These are phyloP conservation scores for Pycnonotus jocosus DNA, from an alignment of 2,113 vertebrate genomes.

Conservation along the genomic window DNA sequence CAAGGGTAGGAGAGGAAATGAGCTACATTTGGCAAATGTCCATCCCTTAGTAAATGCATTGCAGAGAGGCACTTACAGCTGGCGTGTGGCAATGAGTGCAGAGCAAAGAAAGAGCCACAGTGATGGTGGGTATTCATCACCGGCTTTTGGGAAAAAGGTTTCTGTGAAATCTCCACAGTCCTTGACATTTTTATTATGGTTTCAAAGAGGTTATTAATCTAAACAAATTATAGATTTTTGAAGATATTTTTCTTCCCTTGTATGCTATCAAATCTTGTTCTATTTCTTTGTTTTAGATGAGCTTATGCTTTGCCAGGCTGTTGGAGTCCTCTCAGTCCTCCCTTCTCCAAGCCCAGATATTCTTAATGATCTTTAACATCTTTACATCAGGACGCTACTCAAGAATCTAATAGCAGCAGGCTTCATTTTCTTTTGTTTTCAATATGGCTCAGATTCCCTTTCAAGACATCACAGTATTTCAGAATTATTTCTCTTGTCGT, in stretches of 20 bases:
- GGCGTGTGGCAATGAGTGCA: not conserved
- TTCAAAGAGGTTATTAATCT: not conserved
- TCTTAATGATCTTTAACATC: not conserved
- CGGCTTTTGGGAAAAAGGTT: not conserved
- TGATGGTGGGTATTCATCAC: not conserved
- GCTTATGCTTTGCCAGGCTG: not conserved
- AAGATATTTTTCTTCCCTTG: not conserved
- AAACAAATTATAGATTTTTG: not conserved
- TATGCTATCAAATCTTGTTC: not conserved
- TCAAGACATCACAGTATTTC: not conserved
- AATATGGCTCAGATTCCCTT: not conserved
- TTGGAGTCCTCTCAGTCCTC: not conserved
- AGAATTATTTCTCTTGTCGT: not conserved
- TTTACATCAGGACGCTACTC: not conserved
- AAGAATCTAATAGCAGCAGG: not conserved
- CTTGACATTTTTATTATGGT: not conserved
- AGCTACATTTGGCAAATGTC: not conserved
- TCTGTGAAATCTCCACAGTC: not conserved
- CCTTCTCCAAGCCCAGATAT: not conserved
- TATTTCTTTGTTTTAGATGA: not conserved
- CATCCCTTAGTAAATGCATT: not conserved
- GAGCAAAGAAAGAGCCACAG: not conserved
- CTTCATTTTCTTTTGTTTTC: not conserved
- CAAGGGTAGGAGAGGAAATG: not conserved
- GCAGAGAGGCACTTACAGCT: not conserved